phyloP scores from a whole-genome alignment of 2,888 invertebrate species.

The Synanthedon vespiformis region DNA sequence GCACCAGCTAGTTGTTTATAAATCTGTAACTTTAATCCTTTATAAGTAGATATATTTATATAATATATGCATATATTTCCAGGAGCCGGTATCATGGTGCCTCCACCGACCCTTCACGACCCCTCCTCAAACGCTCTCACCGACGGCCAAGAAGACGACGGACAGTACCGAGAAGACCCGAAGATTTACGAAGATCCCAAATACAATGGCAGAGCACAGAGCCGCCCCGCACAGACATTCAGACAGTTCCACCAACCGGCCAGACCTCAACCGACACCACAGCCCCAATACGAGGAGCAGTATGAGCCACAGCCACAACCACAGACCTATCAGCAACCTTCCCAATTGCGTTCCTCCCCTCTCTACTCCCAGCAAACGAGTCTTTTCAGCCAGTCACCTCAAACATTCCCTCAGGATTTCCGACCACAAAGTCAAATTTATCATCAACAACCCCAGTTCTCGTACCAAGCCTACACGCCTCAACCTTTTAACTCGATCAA shows the following conservation, averaged over 20 bases:
- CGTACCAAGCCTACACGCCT: slow-evolving; percentile 47
- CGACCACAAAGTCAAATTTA: slow-evolving; percentile 51
- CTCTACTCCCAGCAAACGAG: slow-evolving; percentile 29
- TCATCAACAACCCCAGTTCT: slow-evolving; percentile 55
- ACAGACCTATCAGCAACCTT: slow-evolving; percentile 7
- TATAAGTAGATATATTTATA: too few species aligned
- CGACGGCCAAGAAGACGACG: slow-evolving; percentile 82
- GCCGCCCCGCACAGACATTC: slow-evolving; percentile 25
- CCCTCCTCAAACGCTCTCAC: slow-evolving; percentile 60
- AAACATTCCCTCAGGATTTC: slow-evolving; percentile 17
- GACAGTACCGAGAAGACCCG: slow-evolving; percentile 88
- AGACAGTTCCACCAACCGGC: slow-evolving; percentile 34
- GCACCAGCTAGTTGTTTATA: too few species aligned
- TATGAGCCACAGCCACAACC: slow-evolving; percentile 21
- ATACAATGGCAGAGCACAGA: slow-evolving; percentile 53
- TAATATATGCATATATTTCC: slow-evolving; percentile 13
- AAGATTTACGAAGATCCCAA: slow-evolving; percentile 81
- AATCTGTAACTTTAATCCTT: too few species aligned
- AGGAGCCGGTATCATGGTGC: slow-evolving; percentile 80
- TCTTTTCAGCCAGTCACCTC: slow-evolving; percentile 13
- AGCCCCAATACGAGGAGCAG: slow-evolving; percentile 24
- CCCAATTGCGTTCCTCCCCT: slow-evolving; percentile 19
- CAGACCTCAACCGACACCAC: slow-evolving; percentile 17
- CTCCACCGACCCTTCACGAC: slow-evolving; percentile 80
- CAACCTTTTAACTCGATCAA: slow-evolving; percentile 34